A percentile compares a stretch with the other conserved stretches of the same genome.
Conservation (phyloP, 1,140 invertebrate species). For the Centruroides sculpturatus region DNA sequence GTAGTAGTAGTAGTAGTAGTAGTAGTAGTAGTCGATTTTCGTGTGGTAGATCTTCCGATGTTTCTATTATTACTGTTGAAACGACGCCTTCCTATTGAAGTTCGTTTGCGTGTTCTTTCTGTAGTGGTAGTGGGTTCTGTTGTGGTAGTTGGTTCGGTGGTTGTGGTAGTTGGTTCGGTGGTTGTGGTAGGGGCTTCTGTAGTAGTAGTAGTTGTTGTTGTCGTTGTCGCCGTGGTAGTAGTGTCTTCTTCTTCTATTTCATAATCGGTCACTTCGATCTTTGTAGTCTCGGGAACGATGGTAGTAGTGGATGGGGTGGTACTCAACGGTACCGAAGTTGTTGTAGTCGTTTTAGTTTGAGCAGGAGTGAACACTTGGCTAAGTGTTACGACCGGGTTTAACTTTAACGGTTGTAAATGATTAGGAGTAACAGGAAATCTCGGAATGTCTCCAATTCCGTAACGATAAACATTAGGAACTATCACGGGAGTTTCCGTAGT, state of each 20-base stretch:
- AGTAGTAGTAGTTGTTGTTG: background rate
- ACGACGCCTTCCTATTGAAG: background rate
- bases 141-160: background rate
- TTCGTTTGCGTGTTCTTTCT: background rate
- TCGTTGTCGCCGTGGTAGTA: background rate
- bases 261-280: background rate
- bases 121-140: background rate
- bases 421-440: background rate
- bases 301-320: background rate
- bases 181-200: background rate
- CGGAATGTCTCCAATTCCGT: constrained; percentile 1
- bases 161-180: background rate
- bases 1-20: background rate
- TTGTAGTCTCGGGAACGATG: background rate
- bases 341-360: background rate
- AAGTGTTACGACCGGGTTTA: background rate
- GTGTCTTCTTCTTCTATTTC: background rate
- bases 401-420: background rate
- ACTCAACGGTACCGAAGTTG: background rate
- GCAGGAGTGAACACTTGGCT: background rate
- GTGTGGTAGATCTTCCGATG: background rate
- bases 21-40: background rate
- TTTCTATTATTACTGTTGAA: background rate
- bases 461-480: constrained; percentile 1
- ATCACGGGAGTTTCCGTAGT: background rate